Evolutionary conservation across 2,888 invertebrate genomes (phyloP).

Genomic region (Cecidostiba fungosa): DNA sequence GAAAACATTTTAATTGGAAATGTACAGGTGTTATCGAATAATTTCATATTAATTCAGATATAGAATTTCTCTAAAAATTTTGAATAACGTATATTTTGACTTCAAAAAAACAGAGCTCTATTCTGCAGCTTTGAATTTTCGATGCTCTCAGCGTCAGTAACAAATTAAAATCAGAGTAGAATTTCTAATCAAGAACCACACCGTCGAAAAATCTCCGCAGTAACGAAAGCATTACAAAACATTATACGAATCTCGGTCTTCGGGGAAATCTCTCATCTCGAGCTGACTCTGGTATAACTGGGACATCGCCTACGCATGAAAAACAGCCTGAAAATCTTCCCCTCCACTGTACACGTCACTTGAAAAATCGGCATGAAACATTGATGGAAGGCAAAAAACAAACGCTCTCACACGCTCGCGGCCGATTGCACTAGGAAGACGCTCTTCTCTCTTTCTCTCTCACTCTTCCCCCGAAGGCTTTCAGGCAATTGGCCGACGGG

Average conservation of each 20-base stretch:
- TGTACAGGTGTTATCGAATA: no score
- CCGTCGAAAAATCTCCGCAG: not conserved
- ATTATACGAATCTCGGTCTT: conserved; percentile 32
- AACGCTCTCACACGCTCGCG: not conserved
- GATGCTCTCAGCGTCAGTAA: not conserved
- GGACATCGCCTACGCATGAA: conserved; percentile 13
- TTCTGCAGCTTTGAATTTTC: not conserved
- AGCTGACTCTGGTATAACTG: not conserved
- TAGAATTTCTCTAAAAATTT: no score
- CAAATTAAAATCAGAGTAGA: not conserved
- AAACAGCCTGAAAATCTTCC: conserved; percentile 28
- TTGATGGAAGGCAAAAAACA: conserved; percentile 28
- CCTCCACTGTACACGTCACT: not conserved
- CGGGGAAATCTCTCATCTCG: conserved; percentile 22
- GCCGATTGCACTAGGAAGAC: conserved; percentile 5
- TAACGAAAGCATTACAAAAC: conserved; percentile 26
- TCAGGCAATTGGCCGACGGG: conserved; percentile 56
- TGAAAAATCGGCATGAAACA: conserved; percentile 36
- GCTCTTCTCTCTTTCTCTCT: not conserved
- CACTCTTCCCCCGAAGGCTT: conserved; percentile 22
- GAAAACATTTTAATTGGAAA: no score
- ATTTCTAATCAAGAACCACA: not conserved
- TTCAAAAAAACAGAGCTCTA: no score
- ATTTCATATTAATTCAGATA: no score
- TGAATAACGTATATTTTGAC: no score